Base-by-base conservation (phyloP, 1,140 invertebrate genomes). In the Pseudomyrmex cubaensis region DNA sequence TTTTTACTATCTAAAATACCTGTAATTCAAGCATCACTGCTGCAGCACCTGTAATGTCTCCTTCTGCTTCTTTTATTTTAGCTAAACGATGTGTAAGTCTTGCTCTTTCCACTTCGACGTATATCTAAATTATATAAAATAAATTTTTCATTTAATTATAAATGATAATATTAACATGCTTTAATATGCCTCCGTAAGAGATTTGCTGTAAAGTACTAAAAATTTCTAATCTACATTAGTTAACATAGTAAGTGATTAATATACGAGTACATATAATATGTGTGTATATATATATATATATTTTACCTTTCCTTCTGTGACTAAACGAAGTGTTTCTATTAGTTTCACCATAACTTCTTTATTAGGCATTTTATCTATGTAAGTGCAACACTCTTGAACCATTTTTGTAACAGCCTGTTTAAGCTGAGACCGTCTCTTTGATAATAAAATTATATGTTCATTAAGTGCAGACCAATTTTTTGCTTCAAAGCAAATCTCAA, bases 391-490 rank as follows among this genome's bases (percentile, higher is more conserved):
- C 94, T 99, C 98, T 93, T 99, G 98, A 2, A 99, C 99, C 99
- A 99, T 99, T 95, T 99, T 99, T 0, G 98, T 98, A 1, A 99
- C 98, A 15, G 99, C 98, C 95, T 98, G 98, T 95, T 99, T 99
- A 9, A 99, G 95, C 92, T 99, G 99, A 35, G 98, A 98, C 62
- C 99, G 96, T 91, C 99, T 96, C 93, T 99, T 99, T 4, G 98
- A 98, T 13, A 99, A 94, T 5, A 98, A 91, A 35, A 98, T 95
- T 91, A 99, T 98, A 90, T 99, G 98, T 93, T 99, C 99, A 95
- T 99, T 99, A 0, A 99, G 94, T 1, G 97, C 96, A 91, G 97
- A 96, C 97, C 98, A 99, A 90, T 99, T 98, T 90, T 98, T 97
- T 4, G 97, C 97, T 88, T 99, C 98, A 93, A 96, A 98, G 93